Evolutionary conservation across 1,140 invertebrate genomes (phyloP), one percentile per base, ranked within the genome.

Genomic region (Diuraphis noxia): DNA sequence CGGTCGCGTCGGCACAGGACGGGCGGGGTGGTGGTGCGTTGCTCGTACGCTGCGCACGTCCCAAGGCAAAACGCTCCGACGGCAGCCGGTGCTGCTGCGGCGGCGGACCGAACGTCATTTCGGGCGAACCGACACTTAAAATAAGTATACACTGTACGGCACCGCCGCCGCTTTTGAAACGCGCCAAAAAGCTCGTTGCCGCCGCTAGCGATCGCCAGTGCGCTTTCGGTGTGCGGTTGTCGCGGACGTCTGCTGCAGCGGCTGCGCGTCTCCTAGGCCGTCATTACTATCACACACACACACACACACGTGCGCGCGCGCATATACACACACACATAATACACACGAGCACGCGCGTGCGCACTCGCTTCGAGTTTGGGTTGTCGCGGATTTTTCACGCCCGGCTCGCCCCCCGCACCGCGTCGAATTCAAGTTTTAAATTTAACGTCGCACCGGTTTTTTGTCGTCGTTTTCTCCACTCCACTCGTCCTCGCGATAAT

Each of bases 161-260:
- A 21, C 86, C 49, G 36, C 25, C 86, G 77, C 88, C 63, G 38
- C 30, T 90, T 63, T 90, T 10, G 88, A 43, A 90, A 90, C 89
- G 88, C 89, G 89, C 89, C 89, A 90, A 90, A 90, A 90, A 90
- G 88, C 88, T 90, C 72, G 89, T 23, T 25, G 72, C 88, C 43
- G 89, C 89, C 89, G 89, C 89, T 81, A 81, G 88, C 79, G 88
- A 89, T 89, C 88, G 88, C 89, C 89, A 91, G 89, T 91, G 89
- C 89, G 89, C 89, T 91, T 82, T 91, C 72, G 40, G 89, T 91
- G 89, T 91, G 89, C 89, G 89, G 41, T 52, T 46, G 89, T 91
- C 77, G 77, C 89, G 89, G 63, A 91, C 89, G 89, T 91, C 72
- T 21, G 41, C 77, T 38, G 88, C 63, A 43, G 72, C 81, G 72